Base-by-base conservation (phyloP, 2,797 vertebrate genomes). In the Eremophila alpestris region DNA sequence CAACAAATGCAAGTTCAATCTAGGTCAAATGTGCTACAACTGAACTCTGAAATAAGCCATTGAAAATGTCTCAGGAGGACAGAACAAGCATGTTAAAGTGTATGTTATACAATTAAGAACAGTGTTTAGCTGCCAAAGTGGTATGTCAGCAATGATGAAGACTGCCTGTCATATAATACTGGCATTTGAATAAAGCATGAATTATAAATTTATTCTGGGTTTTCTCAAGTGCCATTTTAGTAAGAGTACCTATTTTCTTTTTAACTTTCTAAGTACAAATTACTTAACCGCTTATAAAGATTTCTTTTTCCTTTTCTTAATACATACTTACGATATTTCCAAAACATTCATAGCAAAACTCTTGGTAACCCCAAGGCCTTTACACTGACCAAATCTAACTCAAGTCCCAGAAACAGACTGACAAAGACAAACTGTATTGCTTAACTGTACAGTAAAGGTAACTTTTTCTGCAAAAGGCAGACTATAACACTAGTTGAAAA, bases 31-130 rank as follows among this genome's bases (percentile, higher is more conserved):
- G 90, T 41, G 6, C 34, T 94, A 46, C 46, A 77, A 59, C 74
- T 95, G 52, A 96, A 93, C 81, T 91, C 69, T 94, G 88, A 96
- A 97, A 95, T 74, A 56, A 48, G 77, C 73, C 89, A 51, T 24
- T 87, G 41, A 62, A 88, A 81, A 93, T 87, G 88, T 80, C 68
- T 87, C 79, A 96, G 89, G 80, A 96, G 88, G 71, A 88, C 43
- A 91, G 60, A 96, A 92, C 10, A 51, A 82, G 43, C 54, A 89
- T 64, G 83, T 91, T 92, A 79, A 97, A 82, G 15, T 58, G 41
- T 82, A 93, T 81, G 75, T 95, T 94, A 87, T 74, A 59, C 82
- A 92, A 91, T 86, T 89, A 95, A 92, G 77, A 96, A 86, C 70
- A 79, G 67, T 30, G 94, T 24, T 75, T 75, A 62, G 49, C 91